Evolutionary conservation across 2,888 invertebrate genomes (phyloP).

Genomic region (Perithous albicinctus): DNA sequence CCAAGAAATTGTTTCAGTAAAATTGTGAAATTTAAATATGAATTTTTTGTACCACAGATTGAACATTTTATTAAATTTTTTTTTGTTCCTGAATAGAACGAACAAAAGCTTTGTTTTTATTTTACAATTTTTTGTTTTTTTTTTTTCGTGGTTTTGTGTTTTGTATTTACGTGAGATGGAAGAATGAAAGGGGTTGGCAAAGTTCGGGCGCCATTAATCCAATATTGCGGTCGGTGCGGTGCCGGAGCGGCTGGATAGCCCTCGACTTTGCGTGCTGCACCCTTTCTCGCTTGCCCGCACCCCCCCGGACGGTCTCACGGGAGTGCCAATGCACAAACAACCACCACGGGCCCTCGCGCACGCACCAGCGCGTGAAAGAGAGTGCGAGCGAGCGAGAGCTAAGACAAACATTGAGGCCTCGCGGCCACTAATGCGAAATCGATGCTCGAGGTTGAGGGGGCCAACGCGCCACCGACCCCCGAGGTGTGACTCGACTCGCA

Average conservation of each 20-base stretch:
- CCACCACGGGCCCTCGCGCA: neutral
- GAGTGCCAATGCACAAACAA: constrained; percentile 5
- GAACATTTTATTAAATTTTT: no score
- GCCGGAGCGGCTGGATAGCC: constrained; percentile 47
- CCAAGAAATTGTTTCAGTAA: no score
- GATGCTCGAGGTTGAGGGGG: constrained; percentile 70
- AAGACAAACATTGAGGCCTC: constrained; percentile 65
- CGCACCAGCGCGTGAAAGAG: neutral
- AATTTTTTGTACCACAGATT: no score
- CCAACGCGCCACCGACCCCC: constrained; percentile 22
- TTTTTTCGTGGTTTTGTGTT: neutral
- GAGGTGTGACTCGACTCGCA: constrained; percentile 72
- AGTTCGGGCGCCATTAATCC: constrained; percentile 80
- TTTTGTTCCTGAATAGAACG: no score
- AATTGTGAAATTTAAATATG: no score
- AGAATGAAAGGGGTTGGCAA: constrained; percentile 51
- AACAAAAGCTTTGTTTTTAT: no score
- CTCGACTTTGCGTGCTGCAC: constrained; percentile 76
- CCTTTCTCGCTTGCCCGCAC: constrained; percentile 29
- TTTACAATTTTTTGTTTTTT: neutral
- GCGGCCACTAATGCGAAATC: constrained; percentile 77
- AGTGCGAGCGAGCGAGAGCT: constrained; percentile 41
- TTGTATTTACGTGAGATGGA: neutral
- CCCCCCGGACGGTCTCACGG: neutral
- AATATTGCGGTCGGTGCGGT: constrained; percentile 78